Base-by-base conservation (phyloP, 2,113 vertebrate species). In the Muntiacus muntjak region DNA sequence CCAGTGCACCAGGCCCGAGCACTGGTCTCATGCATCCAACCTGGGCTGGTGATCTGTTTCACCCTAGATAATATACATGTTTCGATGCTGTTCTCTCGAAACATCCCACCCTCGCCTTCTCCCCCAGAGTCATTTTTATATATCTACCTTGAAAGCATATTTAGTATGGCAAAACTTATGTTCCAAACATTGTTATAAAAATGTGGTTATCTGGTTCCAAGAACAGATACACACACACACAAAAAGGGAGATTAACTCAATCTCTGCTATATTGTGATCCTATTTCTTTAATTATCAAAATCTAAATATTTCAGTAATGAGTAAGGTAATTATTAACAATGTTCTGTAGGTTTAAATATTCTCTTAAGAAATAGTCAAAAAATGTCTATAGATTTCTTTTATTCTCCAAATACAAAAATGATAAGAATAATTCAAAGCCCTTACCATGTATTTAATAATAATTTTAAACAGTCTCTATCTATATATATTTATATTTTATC, bases 271-370 rank as follows among this genome's bases (percentile, higher is more conserved):
- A 91, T 57, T 95, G 6, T 58, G 26, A 91, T 64, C 0, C 4
- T 71, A 58, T 92, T 94, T 96, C 6, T 55, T 97, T 87, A 93
- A 43, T 91, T 78, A 94, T 47, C 26, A 17, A 87, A 88, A 91
- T 78, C 12, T 96, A 87, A 82, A 88, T 93, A 50, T 90, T 87
- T 83, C 7, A 58, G 15, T 79, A 96, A 54, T 96, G 45, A 87
- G 26, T 36, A 97, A n/a, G 54, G 1, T 50, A 97, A 86, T 87
- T 98, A 47, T 15, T 94, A 98, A 79, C 50, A 84, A 88, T 74
- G 0, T 26, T 86, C 5, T 2, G 57, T 36, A 97, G 19, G 74
- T 89, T 76, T 76, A n/a, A 96, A 91, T 89, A 78, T 23, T 28
- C 17, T 97, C 81, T 94, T 82, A 14, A 43, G 1, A 19, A 87